Percentiles rank a stretch among this genome's conserved stretches.
phyloP scores from a whole-genome alignment of 2,113 vertebrate genomes.

The Leptocoma aspasia region DNA sequence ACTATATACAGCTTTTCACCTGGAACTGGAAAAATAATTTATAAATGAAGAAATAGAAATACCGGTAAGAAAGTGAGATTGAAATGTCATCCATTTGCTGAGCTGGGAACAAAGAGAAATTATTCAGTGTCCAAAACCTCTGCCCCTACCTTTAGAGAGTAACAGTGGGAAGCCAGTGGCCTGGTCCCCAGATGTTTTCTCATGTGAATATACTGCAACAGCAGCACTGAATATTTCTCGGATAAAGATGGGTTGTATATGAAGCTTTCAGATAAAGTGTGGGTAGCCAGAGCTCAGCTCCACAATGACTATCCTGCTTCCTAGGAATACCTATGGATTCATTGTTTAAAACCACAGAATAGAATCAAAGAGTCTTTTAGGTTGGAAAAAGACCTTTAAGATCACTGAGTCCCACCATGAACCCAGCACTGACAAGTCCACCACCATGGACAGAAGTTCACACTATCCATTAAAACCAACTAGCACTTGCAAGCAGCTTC shows the following conservation, averaged over 20 bases:
- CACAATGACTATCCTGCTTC: neutral
- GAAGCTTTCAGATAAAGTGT: neutral
- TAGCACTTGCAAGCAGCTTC: neutral
- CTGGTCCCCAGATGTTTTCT: neutral
- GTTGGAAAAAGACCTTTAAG: neutral
- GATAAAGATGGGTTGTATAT: neutral
- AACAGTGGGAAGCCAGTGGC: fast-evolving
- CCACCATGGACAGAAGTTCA: neutral
- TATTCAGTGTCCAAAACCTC: neutral
- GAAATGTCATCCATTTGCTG: neutral
- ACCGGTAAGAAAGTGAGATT: neutral
- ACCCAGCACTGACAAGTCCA: neutral
- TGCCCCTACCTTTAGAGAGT: neutral
- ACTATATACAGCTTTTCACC: neutral
- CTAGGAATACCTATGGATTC: neutral
- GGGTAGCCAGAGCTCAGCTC: neutral
- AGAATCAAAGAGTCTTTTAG: neutral
- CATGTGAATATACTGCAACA: neutral
- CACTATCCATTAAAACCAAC: neutral
- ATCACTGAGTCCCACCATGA: neutral
- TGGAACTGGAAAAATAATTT: neutral
- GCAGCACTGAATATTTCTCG: neutral
- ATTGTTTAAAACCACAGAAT: neutral
- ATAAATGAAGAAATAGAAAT: neutral
- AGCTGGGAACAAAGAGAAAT: neutral